Conservation (phyloP, 1,140 invertebrate species). For the Drosophila mayri region DNA sequence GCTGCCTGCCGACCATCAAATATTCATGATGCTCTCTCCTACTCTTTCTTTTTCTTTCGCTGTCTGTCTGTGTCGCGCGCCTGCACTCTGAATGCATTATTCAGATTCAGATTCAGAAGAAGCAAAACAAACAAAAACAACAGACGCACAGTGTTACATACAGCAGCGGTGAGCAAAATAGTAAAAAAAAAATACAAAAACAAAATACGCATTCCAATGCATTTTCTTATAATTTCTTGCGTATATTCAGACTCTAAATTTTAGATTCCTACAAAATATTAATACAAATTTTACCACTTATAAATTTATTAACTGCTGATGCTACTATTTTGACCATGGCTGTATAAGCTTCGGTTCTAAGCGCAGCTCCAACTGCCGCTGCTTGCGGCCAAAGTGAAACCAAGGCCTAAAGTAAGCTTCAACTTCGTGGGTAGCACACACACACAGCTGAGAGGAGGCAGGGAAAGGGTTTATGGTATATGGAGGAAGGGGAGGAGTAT, state of each 20-base stretch:
- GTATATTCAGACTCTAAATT: too few species aligned
- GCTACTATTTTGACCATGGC: neutral
- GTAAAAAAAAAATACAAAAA: too few species aligned
- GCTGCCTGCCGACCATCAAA: constrained; percentile 49
- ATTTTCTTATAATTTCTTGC: too few species aligned
- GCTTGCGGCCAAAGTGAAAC: constrained; percentile 37
- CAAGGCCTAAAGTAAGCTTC: constrained; percentile 40
- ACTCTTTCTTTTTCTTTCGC: neutral
- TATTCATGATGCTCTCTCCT: constrained; percentile 40
- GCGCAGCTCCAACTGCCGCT: constrained; percentile 3
- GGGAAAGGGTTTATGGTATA: neutral
- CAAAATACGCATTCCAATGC: too few species aligned
- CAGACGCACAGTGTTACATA: neutral
- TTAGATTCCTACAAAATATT: too few species aligned
- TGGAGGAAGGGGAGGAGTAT: neutral
- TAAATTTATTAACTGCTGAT: neutral
- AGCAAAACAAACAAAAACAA: constrained; percentile 28
- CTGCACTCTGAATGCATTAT: constrained; percentile 43
- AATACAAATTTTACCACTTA: too few species aligned
- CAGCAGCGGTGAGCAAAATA: neutral
- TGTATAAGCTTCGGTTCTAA: constrained; percentile 31
- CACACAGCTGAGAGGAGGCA: constrained; percentile 10
- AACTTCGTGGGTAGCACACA: constrained; percentile 42
- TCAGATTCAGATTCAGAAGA: constrained; percentile 31
- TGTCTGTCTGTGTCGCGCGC: constrained; percentile 15